Evolutionary conservation across 2,797 vertebrate species (phyloP).

Genomic region (Gambelia wislizenii): DNA sequence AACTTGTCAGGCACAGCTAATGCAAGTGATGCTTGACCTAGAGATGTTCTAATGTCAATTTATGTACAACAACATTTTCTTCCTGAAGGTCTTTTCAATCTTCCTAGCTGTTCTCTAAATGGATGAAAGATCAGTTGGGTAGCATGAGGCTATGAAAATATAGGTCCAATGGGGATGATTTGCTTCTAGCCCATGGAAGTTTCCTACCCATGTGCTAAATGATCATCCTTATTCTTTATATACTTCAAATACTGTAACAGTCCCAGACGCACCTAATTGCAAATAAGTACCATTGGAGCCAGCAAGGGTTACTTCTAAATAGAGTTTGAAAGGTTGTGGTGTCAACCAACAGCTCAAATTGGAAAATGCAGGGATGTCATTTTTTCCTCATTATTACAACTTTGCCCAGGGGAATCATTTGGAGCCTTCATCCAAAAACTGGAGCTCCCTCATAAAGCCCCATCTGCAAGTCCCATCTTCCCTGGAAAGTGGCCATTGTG

Average conservation of each 20-base stretch:
- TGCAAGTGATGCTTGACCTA: slow-evolving; percentile 52
- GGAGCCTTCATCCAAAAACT: too few species aligned
- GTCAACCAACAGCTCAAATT: slow-evolving; percentile 61
- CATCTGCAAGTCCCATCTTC: too few species aligned
- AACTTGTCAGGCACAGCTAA: slow-evolving; percentile 49
- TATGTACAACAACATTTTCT: slow-evolving; percentile 26
- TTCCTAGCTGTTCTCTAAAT: slow-evolving; percentile 10
- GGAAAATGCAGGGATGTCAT: slow-evolving; percentile 60
- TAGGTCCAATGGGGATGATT: too few species aligned
- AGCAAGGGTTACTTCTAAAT: background rate
- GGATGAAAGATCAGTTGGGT: background rate
- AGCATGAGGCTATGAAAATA: background rate
- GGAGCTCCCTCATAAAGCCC: too few species aligned
- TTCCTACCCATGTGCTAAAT: background rate
- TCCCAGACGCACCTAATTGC: background rate
- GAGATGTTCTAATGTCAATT: slow-evolving; percentile 51
- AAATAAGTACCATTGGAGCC: too few species aligned
- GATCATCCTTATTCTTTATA: slow-evolving; percentile 60
- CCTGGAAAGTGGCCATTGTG: background rate
- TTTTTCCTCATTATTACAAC: background rate
- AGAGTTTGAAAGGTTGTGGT: background rate
- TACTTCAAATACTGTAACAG: slow-evolving; percentile 36
- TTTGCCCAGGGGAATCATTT: background rate
- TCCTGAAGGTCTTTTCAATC: background rate
- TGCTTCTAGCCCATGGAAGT: too few species aligned